Percentiles rank a stretch among this genome's conserved stretches.
phyloP scores from a whole-genome alignment of 2,113 vertebrate species.

The Panthera uncia region DNA sequence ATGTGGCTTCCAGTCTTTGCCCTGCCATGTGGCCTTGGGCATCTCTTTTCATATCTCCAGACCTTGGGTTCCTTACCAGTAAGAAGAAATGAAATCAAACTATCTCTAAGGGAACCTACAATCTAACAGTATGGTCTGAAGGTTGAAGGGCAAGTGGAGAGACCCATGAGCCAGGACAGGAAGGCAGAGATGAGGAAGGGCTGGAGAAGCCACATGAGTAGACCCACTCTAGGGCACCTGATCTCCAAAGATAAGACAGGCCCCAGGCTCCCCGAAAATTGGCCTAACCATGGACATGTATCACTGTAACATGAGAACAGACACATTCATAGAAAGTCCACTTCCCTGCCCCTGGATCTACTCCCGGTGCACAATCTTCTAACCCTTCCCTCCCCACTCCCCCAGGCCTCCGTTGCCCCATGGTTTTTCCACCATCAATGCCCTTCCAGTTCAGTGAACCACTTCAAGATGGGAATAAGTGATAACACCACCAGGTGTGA shows the following conservation, averaged over 20 bases:
- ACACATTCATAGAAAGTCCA: rapidly evolving
- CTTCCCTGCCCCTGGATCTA: not conserved
- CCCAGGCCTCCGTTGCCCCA: rapidly evolving
- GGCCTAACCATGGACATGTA: not conserved
- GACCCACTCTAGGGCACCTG: not conserved
- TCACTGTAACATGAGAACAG: not conserved
- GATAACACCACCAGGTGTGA: not conserved
- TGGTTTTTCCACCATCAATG: not conserved
- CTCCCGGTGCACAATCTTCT: not conserved
- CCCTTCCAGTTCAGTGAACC: not conserved
- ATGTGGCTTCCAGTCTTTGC: not conserved
- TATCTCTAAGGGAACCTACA: not conserved
- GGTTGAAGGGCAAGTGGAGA: not conserved
- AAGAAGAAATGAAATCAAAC: not conserved
- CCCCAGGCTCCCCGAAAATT: not conserved
- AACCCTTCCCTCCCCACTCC: too few relatives aligned
- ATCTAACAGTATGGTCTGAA: not conserved
- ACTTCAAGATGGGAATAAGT: not conserved
- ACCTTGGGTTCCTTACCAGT: not conserved
- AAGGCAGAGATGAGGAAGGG: not conserved
- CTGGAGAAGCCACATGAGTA: not conserved
- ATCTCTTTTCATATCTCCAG: not conserved
- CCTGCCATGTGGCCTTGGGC: not conserved
- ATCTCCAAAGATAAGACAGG: not conserved
- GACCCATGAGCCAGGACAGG: not conserved